Evolutionary conservation across 1,140 invertebrate genomes (phyloP).

Genomic region (Drosophila bocqueti): DNA sequence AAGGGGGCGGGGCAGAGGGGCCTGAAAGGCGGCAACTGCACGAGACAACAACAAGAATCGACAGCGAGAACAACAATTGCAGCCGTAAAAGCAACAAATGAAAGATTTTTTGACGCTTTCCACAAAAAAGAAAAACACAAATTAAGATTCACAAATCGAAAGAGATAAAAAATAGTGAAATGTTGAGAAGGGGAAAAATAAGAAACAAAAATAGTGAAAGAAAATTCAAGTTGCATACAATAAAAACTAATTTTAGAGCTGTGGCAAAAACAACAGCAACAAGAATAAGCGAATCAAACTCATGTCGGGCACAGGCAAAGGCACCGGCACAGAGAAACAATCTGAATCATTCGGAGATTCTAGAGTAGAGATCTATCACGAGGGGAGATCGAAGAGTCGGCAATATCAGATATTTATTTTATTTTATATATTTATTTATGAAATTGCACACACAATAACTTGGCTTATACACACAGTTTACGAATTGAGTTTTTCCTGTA

Average conservation of each 20-base stretch:
- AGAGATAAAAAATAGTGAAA: slow-evolving; percentile 39
- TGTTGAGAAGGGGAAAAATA: slow-evolving; percentile 11
- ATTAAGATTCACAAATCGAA: slow-evolving; percentile 76
- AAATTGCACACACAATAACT: background rate
- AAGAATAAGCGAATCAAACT: slow-evolving; percentile 36
- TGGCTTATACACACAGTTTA: background rate
- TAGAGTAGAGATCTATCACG: slow-evolving; percentile 21
- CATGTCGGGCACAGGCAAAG: slow-evolving; percentile 41
- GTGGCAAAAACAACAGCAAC: slow-evolving; percentile 53
- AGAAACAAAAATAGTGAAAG: slow-evolving; percentile 41
- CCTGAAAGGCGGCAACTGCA: slow-evolving; percentile 43
- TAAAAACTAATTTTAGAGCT: slow-evolving; percentile 80
- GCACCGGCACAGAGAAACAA: slow-evolving; percentile 21
- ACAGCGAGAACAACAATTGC: slow-evolving; percentile 6
- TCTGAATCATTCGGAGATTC: slow-evolving; percentile 61
- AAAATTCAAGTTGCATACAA: slow-evolving; percentile 73
- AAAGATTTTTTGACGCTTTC: slow-evolving; percentile 66
- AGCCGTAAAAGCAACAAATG: slow-evolving; percentile 32
- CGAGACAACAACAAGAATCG: slow-evolving; percentile 49
- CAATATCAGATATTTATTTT: background rate
- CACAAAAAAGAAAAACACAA: slow-evolving; percentile 56
- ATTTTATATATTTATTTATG: too few relatives aligned
- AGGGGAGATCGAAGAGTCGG: slow-evolving; percentile 3
- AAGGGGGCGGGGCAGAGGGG: slow-evolving; percentile 1
- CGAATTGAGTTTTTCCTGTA: background rate